Conservation (phyloP, 2,888 invertebrate species). For the Chironomus tentans region DNA sequence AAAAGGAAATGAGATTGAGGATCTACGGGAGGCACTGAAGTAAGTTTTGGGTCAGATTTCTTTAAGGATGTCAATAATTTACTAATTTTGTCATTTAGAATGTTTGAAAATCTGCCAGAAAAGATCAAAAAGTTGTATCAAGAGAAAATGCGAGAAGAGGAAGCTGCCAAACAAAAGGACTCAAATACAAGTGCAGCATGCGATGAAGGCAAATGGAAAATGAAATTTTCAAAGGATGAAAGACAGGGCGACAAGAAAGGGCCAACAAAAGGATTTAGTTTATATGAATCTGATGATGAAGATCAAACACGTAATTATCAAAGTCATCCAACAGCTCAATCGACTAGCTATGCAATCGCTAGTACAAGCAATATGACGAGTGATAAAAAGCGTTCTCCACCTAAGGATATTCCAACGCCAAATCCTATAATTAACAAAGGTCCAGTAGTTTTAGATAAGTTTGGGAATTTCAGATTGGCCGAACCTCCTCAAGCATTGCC, state of each 20-base stretch:
- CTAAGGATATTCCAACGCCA: conserved; percentile 29
- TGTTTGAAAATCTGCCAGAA: conserved; percentile 60
- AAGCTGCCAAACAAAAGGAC: not conserved
- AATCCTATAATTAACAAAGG: conserved; percentile 36
- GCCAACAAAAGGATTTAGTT: conserved; percentile 26
- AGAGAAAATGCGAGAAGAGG: conserved; percentile 15
- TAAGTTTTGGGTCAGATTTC: conserved; percentile 36
- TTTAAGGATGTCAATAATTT: conserved; percentile 20
- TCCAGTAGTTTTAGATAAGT: conserved; percentile 61
- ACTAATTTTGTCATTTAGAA: conserved; percentile 38
- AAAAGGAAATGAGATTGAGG: conserved; percentile 46
- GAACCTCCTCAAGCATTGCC: conserved; percentile 34
- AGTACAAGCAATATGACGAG: not conserved
- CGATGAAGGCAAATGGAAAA: conserved; percentile 51
- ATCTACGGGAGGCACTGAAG: conserved; percentile 59
- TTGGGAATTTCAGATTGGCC: conserved; percentile 60
- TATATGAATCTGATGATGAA: conserved; percentile 27
- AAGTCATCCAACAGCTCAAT: not conserved
- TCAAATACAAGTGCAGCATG: not conserved
- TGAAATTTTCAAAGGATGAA: conserved; percentile 42
- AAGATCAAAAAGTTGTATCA: conserved; percentile 40
- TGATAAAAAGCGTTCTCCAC: conserved; percentile 33
- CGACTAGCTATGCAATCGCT: not conserved
- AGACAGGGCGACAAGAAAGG: conserved; percentile 30
- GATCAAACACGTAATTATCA: conserved; percentile 22